phyloP scores from a whole-genome alignment of 2,113 vertebrate genomes.

The Arenaria interpres region DNA sequence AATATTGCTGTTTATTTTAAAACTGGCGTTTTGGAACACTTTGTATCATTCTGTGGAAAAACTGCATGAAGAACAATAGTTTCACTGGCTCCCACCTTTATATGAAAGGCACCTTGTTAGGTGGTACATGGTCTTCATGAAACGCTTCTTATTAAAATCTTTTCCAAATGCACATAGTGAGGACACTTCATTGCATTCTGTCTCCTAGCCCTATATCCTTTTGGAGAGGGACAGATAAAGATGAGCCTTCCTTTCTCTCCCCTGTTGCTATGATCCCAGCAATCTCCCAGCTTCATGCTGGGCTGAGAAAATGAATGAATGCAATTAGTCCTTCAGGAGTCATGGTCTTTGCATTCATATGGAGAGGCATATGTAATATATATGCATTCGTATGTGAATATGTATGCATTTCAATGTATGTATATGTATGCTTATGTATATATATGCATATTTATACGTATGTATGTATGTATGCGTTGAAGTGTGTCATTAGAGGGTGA shows the following conservation, averaged over 20 bases:
- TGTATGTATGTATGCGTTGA: not conserved
- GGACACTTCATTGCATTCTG: constrained; percentile 40
- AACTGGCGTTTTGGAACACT: not conserved
- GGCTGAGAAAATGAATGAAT: constrained; percentile 82
- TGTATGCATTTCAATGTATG: not conserved
- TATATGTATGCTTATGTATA: not conserved
- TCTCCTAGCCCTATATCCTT: constrained; percentile 54
- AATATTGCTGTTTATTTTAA: constrained; percentile 7
- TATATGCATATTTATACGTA: too few relatives aligned
- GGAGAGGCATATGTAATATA: not conserved
- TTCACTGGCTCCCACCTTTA: constrained; percentile 57
- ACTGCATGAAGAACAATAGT: constrained; percentile 4
- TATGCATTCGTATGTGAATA: not conserved
- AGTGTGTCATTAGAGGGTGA: not conserved
- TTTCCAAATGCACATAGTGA: constrained; percentile 47
- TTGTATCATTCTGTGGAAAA: constrained; percentile 11
- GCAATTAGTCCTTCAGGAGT: constrained; percentile 83
- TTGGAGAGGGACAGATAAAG: constrained; percentile 64
- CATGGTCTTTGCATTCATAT: constrained; percentile 55
- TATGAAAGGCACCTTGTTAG: constrained; percentile 64
- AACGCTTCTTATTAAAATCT: constrained; percentile 65
- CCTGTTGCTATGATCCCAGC: constrained; percentile 69
- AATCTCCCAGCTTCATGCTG: constrained; percentile 75
- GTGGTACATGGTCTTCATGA: constrained; percentile 66
- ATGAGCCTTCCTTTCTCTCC: constrained; percentile 60